Evolutionary conservation across 2,888 invertebrate genomes (phyloP).

Genomic region (Cephus pygmeus): DNA sequence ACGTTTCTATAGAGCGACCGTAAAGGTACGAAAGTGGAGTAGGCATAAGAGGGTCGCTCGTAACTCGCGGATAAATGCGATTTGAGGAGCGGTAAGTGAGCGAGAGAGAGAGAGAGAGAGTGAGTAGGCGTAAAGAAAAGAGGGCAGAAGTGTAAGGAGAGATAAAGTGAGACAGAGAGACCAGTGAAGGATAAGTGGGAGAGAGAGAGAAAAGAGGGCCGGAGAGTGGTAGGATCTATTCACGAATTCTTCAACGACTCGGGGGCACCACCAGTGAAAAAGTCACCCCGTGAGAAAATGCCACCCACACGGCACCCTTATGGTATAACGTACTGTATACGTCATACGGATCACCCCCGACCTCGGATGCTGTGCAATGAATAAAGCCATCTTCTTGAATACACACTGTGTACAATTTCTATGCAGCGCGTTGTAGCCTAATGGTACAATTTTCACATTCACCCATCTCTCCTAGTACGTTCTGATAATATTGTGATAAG

Average conservation of each 20-base stretch:
- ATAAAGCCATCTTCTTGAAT: slow-evolving; percentile 38
- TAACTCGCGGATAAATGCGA: slow-evolving; percentile 61
- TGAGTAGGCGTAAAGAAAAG: too few relatives aligned
- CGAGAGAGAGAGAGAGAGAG: slow-evolving; percentile 16
- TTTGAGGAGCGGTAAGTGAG: slow-evolving; percentile 41
- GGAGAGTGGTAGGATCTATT: slow-evolving; percentile 33
- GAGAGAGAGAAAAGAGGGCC: slow-evolving; percentile 13
- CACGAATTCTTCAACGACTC: slow-evolving; percentile 41
- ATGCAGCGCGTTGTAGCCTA: neutral
- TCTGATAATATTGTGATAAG: too few relatives aligned
- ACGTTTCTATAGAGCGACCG: slow-evolving; percentile 56
- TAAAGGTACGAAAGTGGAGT: slow-evolving; percentile 55
- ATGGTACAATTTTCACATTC: too few relatives aligned
- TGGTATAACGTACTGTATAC: too few relatives aligned
- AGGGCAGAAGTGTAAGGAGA: too few relatives aligned
- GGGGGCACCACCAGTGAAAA: slow-evolving; percentile 34
- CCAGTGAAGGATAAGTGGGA: neutral
- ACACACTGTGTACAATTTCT: neutral
- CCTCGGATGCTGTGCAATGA: slow-evolving; percentile 22
- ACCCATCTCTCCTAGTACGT: too few relatives aligned
- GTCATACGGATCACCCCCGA: too few relatives aligned
- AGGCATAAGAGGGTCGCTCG: slow-evolving; percentile 49
- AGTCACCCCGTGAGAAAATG: slow-evolving; percentile 51
- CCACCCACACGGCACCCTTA: slow-evolving; percentile 50
- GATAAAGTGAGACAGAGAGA: too few relatives aligned